A percentile compares a stretch with the other conserved stretches of the same genome.
Evolutionary conservation across 2,113 vertebrate genomes (phyloP).

Genomic region (Stomatorhinus ivindoensis): DNA sequence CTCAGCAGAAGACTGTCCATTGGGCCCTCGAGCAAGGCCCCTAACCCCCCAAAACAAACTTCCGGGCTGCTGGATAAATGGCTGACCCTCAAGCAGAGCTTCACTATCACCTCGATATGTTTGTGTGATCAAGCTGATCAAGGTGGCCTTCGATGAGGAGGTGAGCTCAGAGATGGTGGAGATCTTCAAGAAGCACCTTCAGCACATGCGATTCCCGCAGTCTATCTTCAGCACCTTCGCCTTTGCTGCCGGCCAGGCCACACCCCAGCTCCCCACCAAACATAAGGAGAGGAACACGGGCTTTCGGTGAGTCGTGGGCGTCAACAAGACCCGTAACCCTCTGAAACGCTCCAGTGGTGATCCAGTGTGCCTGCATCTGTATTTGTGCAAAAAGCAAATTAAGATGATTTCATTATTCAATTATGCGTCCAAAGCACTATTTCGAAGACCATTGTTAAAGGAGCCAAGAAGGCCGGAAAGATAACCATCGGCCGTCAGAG

Average conservation of each 20-base stretch:
- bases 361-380: neutral
- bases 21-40: neutral
- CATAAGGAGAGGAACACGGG: slow-evolving; percentile 96
- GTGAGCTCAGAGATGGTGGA: slow-evolving; percentile 92
- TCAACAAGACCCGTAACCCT: neutral
- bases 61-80: neutral
- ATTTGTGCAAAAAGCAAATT: neutral
- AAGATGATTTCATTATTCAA: neutral
- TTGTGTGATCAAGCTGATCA: slow-evolving; percentile 71
- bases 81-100: neutral
- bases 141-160: slow-evolving; percentile 96
- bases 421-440: slow-evolving; percentile 65
- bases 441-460: slow-evolving; percentile 94
- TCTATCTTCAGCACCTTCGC: slow-evolving; percentile 92
- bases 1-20: neutral
- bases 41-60: neutral
- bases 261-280: slow-evolving; percentile 85
- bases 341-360: neutral
- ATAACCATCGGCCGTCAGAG: slow-evolving; percentile 96
- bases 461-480: slow-evolving; percentile 91
- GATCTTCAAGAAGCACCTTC: slow-evolving; percentile 91
- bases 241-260: slow-evolving; percentile 84
- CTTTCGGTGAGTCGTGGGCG: slow-evolving; percentile 70
- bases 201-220: slow-evolving; percentile 88
- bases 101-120: neutral